Evolutionary conservation across 2,888 invertebrate species (phyloP), one percentile per base, ranked within the genome.

Genomic region (Caenorhabditis japonica): DNA sequence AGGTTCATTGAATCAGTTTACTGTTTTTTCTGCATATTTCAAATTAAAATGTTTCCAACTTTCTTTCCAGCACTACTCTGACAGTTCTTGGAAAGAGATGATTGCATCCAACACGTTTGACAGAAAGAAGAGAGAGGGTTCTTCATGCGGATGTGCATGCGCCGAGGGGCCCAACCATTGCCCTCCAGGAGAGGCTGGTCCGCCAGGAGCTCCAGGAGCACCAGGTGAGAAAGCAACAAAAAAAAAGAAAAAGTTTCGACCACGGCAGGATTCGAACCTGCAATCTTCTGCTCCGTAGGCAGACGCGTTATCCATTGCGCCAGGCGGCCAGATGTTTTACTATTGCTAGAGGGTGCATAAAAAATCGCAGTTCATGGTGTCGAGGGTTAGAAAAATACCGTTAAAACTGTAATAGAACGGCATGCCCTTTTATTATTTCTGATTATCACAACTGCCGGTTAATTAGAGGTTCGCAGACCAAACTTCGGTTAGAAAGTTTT

Each of bases 241-340:
- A n/a, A n/a, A n/a, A n/a, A n/a, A n/a, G 12, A 43, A 53, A 53
- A 30, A 4, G 17, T 64, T 69, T 79, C 76, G 75, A 78, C 75
- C 77, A 76, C 79, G 76, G 76, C 84, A 85, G 87, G 87, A 85
- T 82, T 87, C 87, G 86, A 87, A 87, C 84, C 87, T 87, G 77
- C 84, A 87, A 87, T 87, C 87, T 87, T 86, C 86, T 83, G 86
- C 81, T 87, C 83, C 86, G 87, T 87, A 87, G 87, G 81, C 85
- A 83, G 87, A 85, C 86, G 85, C 86, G 77, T 77, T 78, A 77
- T 75, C 76, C 76, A 77, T 77, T 77, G 73, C 76, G 77, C 72
- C 77, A 77, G 66, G 53, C 59, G 58, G 60, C 61, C 66, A 15
- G 43, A 23, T 21, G 13, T 5, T n/a, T n/a, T 4, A 13, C 1